phyloP scores from a whole-genome alignment of 2,797 vertebrate genomes.

The Chaetodon trifasciatus region DNA sequence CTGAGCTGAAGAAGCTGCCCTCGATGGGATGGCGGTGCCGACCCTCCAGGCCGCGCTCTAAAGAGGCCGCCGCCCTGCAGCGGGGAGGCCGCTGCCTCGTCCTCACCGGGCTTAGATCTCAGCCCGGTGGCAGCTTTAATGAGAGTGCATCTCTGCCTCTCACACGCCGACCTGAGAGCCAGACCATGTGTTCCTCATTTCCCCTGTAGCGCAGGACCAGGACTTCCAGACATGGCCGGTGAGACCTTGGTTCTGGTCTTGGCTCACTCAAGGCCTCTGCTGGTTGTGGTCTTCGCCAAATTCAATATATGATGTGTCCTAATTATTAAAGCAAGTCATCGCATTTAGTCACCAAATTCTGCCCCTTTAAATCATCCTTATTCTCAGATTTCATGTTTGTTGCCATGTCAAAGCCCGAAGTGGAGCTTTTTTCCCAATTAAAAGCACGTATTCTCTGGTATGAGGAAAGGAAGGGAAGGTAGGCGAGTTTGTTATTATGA shows the following conservation, averaged over 20 bases:
- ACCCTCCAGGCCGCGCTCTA: constrained; percentile 86
- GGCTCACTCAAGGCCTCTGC: constrained; percentile 17
- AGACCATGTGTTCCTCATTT: constrained; percentile 66
- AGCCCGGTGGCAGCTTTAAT: constrained; percentile 84
- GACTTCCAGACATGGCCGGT: constrained; percentile 51
- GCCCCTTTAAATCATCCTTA: constrained; percentile 10
- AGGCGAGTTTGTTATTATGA: background rate
- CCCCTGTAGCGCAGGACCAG: constrained; percentile 29
- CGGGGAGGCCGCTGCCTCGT: constrained; percentile 68
- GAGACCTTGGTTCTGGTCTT: constrained; percentile 53
- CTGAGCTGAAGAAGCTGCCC: constrained; percentile 89
- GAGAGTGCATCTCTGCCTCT: background rate
- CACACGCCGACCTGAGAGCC: constrained; percentile 2
- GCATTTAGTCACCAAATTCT: background rate
- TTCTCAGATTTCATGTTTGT: constrained; percentile 2
- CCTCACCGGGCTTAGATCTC: constrained; percentile 81
- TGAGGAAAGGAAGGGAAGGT: background rate
- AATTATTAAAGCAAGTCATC: constrained; percentile 18
- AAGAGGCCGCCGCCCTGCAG: constrained; percentile 83
- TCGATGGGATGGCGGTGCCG: constrained; percentile 88
- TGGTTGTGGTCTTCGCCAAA: constrained; percentile 30
- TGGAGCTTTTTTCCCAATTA: background rate
- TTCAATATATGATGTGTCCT: constrained; percentile 35
- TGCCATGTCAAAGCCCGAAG: background rate
- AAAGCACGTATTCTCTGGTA: background rate